phyloP scores from a whole-genome alignment of 2,888 invertebrate species.

The Epicampocera succincta region DNA sequence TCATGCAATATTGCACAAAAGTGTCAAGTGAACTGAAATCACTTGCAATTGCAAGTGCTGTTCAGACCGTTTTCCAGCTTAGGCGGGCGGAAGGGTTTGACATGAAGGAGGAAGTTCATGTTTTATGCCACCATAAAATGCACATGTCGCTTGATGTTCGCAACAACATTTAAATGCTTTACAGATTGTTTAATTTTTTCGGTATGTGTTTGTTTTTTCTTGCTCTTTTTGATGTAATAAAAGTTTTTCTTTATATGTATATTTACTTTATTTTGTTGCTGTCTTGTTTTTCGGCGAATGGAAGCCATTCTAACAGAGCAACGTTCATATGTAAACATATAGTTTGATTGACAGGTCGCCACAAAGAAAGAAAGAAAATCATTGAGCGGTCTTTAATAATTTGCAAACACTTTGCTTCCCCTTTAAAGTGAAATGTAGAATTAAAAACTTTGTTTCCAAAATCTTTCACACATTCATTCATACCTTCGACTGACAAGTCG shows the following conservation, averaged over 20 bases:
- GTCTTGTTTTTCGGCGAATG: constrained; percentile 21
- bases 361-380: not conserved
- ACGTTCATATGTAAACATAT: constrained; percentile 11
- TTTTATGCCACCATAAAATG: constrained; percentile 77
- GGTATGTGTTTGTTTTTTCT: not conserved
- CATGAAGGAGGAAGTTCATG: constrained; percentile 25
- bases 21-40: constrained; percentile 66
- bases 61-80: not conserved
- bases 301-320: constrained; percentile 11
- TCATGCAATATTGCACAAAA: constrained; percentile 67
- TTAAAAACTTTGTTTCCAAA: not conserved
- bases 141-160: constrained; percentile 80
- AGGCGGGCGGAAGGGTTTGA: not conserved
- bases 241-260: constrained; percentile 63
- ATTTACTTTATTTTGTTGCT: constrained; percentile 11
- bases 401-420: too few species aligned
- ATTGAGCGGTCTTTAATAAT: constrained; percentile 2
- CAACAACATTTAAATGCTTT: constrained; percentile 78
- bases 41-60: constrained; percentile 61
- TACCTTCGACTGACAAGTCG: not conserved
- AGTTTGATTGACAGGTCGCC: constrained; percentile 52
- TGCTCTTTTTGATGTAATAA: constrained; percentile 32
- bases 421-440: not conserved
- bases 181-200: constrained; percentile 66
- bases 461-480: too few species aligned